Percentiles rank a stretch among this genome's conserved stretches.
phyloP scores from a whole-genome alignment of 1,140 invertebrate species.

The Meloidogyne chitwoodi region DNA sequence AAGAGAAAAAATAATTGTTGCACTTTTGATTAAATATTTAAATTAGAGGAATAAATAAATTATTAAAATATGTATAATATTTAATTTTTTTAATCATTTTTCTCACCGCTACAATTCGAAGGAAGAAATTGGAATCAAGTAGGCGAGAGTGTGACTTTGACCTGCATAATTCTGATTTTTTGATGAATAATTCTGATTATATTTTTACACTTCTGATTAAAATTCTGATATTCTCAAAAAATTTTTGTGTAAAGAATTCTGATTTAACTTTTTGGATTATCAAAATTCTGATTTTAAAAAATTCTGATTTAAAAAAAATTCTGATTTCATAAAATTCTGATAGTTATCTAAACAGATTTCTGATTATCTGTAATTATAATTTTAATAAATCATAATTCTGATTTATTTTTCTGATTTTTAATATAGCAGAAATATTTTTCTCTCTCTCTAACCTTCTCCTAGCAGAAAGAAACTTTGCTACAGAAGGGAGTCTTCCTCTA shows the following conservation, averaged over 20 bases:
- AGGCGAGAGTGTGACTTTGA: constrained; percentile 16
- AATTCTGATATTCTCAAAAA: constrained; percentile 10
- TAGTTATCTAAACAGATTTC: too few relatives aligned
- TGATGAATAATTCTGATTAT: not conserved
- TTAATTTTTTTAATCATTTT: not conserved
- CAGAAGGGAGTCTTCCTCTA: constrained; percentile 9
- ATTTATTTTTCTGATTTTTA: too few relatives aligned
- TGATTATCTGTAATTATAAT: too few relatives aligned
- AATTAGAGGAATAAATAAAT: too few relatives aligned
- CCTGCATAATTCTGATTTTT: constrained; percentile 1
- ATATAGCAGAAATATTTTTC: too few relatives aligned
- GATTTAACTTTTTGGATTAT: too few relatives aligned
- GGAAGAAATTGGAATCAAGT: constrained; percentile 16
- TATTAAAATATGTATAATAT: not conserved
- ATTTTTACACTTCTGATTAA: too few relatives aligned
- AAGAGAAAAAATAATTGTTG: too few relatives aligned
- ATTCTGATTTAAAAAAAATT: not conserved
- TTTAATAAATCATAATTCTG: too few relatives aligned
- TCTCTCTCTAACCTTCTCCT: not conserved
- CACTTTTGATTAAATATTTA: too few relatives aligned
- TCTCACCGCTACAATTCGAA: constrained; percentile 17
- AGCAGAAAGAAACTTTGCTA: constrained; percentile 13
- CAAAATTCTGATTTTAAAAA: too few relatives aligned
- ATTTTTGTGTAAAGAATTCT: not conserved
- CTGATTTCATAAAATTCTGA: too few relatives aligned